Percentiles rank a stretch among this genome's conserved stretches.
These are phyloP conservation scores for Thalassoma bifasciatum DNA, from an alignment of 2,113 vertebrate genomes.

Conservation along the genomic window DNA sequence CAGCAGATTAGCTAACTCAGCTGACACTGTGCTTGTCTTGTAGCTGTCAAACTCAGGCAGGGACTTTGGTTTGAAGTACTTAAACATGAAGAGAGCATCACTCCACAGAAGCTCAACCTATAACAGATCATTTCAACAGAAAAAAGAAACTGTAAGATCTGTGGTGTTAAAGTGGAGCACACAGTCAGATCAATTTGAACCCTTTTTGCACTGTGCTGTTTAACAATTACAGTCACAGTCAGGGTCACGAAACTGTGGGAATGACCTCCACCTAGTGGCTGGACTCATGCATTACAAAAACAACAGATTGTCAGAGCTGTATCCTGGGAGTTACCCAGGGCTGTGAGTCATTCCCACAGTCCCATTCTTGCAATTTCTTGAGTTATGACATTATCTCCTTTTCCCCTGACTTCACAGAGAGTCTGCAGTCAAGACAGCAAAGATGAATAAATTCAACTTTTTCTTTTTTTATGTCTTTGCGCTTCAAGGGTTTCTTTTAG, in stretches of 20 bases:
- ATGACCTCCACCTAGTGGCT: conserved; percentile 59
- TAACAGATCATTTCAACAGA: conserved; percentile 14
- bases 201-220: conserved; percentile 9
- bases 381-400: neutral
- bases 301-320: neutral
- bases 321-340: neutral
- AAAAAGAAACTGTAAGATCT: neutral
- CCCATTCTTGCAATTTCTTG: neutral
- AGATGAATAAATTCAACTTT: no score
- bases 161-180: neutral
- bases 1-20: conserved; percentile 95
- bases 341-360: neutral
- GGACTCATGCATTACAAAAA: conserved; percentile 48
- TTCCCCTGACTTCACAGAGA: no score
- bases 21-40: conserved; percentile 98
- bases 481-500: neutral
- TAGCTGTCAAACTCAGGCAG: conserved; percentile 98
- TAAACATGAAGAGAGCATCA: conserved; percentile 94
- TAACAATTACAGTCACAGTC: neutral
- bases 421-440: no score
- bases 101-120: conserved; percentile 96
- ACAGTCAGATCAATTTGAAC: neutral
- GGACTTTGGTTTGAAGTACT: conserved; percentile 97
- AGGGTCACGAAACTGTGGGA: neutral
- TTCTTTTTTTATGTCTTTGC: neutral